Percentiles rank a stretch among this genome's conserved stretches.
phyloP scores from a whole-genome alignment of 2,888 invertebrate genomes.

The Zootermopsis nevadensis region DNA sequence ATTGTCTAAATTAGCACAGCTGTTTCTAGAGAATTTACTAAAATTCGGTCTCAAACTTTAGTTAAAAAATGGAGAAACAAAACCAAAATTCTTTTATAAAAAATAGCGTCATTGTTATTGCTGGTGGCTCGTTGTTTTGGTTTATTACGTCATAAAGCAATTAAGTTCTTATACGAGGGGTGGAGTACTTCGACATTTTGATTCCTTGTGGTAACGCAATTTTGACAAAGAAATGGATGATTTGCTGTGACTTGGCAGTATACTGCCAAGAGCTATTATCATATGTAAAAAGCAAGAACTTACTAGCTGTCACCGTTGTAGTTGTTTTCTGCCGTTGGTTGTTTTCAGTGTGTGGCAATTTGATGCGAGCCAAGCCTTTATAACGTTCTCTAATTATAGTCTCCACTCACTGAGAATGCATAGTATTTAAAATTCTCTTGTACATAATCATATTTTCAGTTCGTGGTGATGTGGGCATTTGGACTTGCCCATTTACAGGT shows the following conservation, averaged over 20 bases:
- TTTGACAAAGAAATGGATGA: not conserved
- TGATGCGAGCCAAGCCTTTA: not conserved
- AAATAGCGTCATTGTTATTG: not conserved
- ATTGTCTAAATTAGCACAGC: too few species aligned
- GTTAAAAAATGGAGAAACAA: too few species aligned
- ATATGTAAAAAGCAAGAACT: not conserved
- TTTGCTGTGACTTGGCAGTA: not conserved
- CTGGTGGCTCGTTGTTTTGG: not conserved
- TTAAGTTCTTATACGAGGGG: not conserved
- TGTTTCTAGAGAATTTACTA: too few species aligned
- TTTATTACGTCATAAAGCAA: not conserved
- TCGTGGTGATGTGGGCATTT: not conserved
- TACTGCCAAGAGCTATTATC: not conserved
- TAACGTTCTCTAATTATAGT: constrained; percentile 2
- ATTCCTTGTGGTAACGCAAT: not conserved
- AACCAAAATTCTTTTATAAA: too few species aligned
- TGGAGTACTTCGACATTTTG: not conserved
- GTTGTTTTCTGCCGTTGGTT: not conserved
- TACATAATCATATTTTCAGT: not conserved
- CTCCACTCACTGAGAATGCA: not conserved
- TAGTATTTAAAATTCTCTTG: not conserved
- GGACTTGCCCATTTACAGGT: not conserved
- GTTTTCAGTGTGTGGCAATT: not conserved
- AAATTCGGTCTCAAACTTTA: too few species aligned
- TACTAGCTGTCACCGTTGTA: not conserved